phyloP scores from a whole-genome alignment of 2,888 invertebrate species.

The Cheilosia variabilis region DNA sequence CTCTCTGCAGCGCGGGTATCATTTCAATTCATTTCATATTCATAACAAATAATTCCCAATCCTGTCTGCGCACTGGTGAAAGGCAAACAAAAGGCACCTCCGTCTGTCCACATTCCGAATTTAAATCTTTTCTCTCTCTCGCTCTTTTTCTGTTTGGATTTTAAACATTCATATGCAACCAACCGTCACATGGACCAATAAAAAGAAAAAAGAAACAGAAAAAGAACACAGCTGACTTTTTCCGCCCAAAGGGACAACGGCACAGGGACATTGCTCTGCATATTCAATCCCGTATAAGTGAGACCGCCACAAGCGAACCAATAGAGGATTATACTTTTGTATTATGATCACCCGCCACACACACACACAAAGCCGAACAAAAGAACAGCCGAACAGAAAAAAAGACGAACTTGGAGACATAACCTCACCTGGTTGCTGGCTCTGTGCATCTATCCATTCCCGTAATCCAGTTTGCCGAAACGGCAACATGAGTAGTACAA shows the following conservation, averaged over 20 bases:
- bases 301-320: conserved; percentile 3
- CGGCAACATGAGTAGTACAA: conserved; percentile 68
- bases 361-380: neutral
- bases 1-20: conserved; percentile 3
- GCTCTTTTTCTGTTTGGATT: too few species aligned
- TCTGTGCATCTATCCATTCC: conserved; percentile 9
- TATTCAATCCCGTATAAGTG: conserved; percentile 29
- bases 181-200: neutral
- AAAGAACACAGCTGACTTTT: conserved; percentile 8
- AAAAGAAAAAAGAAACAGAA: neutral
- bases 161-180: neutral
- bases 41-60: conserved; percentile 59
- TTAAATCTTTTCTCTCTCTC: neutral
- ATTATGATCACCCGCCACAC: conserved; percentile 9
- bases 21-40: conserved; percentile 35
- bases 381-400: neutral
- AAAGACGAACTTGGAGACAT: conserved; percentile 40
- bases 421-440: conserved; percentile 51
- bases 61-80: conserved; percentile 31
- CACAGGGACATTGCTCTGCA: conserved; percentile 50
- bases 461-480: conserved; percentile 62
- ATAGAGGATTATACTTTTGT: conserved; percentile 23
- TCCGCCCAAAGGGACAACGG: conserved; percentile 49
- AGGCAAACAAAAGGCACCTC: conserved; percentile 23
- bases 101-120: neutral